A percentile compares a stretch with the other conserved stretches of the same genome.
Conservation (phyloP, 2,113 vertebrate species). For the Saguinus imperator region DNA sequence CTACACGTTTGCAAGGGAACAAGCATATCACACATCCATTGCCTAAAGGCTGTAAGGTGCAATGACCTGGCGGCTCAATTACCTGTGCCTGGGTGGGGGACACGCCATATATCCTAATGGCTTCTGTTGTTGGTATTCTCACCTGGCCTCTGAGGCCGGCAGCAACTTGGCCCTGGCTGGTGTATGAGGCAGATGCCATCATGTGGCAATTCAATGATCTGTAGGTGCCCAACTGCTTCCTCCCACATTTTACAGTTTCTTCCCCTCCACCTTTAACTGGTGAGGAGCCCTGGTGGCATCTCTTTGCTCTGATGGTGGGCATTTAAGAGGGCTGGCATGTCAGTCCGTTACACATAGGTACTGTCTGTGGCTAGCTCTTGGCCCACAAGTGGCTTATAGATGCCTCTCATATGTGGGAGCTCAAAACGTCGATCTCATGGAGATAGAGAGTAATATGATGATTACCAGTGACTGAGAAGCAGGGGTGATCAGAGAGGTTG, state of each 20-base stretch:
- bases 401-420: background rate
- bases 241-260: background rate
- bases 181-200: background rate
- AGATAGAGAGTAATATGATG: background rate
- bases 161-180: background rate
- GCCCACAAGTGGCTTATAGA: background rate
- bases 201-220: background rate
- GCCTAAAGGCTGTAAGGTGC: background rate
- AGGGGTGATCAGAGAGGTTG: background rate
- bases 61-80: background rate
- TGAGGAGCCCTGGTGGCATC: background rate
- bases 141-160: background rate
- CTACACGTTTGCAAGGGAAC: background rate
- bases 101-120: background rate
- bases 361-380: background rate
- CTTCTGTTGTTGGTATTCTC: background rate
- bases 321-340: background rate
- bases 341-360: background rate
- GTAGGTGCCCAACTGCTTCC: background rate
- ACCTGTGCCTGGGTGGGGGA: background rate
- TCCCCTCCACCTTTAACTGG: background rate
- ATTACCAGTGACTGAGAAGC: background rate
- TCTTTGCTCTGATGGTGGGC: background rate
- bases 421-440: background rate
- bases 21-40: background rate